These are phyloP conservation scores for Drosophila obscura DNA, from an alignment of 1,140 invertebrate genomes.

Conservation along the genomic window DNA sequence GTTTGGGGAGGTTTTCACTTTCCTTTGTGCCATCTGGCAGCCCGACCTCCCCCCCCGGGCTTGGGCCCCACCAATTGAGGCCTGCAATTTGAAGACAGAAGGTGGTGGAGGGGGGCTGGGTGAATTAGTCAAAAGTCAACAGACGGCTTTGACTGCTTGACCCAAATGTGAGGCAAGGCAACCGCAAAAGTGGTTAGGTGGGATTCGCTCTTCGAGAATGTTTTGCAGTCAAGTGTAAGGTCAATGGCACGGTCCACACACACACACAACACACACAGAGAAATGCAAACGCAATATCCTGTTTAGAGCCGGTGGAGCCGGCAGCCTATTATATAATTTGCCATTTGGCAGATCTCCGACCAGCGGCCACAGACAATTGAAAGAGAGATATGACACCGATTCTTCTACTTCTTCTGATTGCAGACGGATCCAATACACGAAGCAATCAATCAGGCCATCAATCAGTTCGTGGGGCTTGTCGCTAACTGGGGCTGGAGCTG, in stretches of 20 bases:
- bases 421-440: conserved; percentile 41
- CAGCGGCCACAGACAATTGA: conserved; percentile 30
- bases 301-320: too few relatives aligned
- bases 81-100: background rate
- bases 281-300: conserved; percentile 24
- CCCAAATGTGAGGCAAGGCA: conserved; percentile 31
- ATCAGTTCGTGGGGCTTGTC: conserved; percentile 57
- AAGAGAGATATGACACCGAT: conserved; percentile 27
- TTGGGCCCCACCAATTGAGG: too few relatives aligned
- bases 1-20: conserved; percentile 35
- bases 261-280: background rate
- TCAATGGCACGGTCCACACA: conserved; percentile 33
- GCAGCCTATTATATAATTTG: too few relatives aligned
- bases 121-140: conserved; percentile 36
- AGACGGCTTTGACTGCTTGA: conserved; percentile 40
- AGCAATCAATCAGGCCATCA: conserved; percentile 69
- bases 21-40: conserved; percentile 40
- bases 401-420: conserved; percentile 51
- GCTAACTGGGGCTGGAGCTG: conserved; percentile 53
- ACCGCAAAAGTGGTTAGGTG: conserved; percentile 29
- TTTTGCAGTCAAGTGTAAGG: conserved; percentile 45
- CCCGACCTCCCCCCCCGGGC: background rate
- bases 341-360: too few relatives aligned
- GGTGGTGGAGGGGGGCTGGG: background rate
- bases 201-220: conserved; percentile 25